Evolutionary conservation across 2,113 vertebrate species (phyloP).

Genomic region (Lota lota): DNA sequence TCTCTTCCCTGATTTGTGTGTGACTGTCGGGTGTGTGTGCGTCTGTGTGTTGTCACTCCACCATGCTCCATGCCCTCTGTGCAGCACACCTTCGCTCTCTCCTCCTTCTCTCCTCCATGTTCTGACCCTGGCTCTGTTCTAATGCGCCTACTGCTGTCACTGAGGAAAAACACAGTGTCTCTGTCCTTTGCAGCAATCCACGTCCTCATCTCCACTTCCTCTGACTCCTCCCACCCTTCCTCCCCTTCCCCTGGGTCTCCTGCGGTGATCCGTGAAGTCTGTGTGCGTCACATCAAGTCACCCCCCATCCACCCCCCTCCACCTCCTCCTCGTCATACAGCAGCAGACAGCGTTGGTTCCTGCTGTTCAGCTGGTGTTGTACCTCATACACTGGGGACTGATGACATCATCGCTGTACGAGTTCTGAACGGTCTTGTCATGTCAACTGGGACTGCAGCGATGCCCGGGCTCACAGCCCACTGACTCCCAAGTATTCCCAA

Average conservation of each 20-base stretch:
- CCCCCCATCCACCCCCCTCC: neutral
- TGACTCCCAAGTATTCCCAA: no score
- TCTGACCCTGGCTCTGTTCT: no score
- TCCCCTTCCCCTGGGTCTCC: neutral
- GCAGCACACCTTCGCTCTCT: no score
- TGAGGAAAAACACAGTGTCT: no score
- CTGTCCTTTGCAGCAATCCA: no score
- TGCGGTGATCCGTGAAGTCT: constrained; percentile 3
- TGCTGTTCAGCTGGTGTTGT: constrained; percentile 21
- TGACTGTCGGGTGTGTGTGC: neutral
- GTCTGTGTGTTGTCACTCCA: constrained; percentile 2
- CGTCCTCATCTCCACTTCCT: neutral
- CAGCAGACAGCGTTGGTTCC: constrained; percentile 7
- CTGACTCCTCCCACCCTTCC: constrained; percentile 8
- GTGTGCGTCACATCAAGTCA: constrained; percentile 2
- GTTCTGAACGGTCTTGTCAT: constrained; percentile 20
- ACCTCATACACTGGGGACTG: constrained; percentile 16
- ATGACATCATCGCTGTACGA: constrained; percentile 19
- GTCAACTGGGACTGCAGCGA: constrained; percentile 33
- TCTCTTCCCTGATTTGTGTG: neutral
- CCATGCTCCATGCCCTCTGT: neutral
- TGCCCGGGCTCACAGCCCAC: no score
- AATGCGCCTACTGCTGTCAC: no score
- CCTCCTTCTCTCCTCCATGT: neutral
- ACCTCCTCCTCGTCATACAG: neutral